Evolutionary conservation across 2,888 invertebrate genomes (phyloP).

Genomic region (Ramazzottius varieornatus): DNA sequence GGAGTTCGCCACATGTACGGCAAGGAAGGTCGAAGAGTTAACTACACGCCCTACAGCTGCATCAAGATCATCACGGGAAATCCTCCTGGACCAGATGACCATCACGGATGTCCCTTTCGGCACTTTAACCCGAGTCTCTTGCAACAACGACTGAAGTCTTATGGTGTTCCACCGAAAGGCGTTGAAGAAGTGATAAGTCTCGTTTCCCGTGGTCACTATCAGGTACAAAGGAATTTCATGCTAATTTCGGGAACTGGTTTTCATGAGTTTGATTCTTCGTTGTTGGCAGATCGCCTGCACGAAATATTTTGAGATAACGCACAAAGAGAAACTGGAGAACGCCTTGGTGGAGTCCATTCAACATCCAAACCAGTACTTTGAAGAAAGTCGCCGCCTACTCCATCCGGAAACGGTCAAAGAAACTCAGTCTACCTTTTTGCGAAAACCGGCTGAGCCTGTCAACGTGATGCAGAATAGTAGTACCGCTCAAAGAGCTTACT

Average conservation of each 20-base stretch:
- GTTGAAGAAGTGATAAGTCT: constrained; percentile 5
- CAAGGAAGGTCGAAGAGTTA: constrained; percentile 64
- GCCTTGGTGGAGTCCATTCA: constrained; percentile 37
- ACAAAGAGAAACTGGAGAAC: constrained; percentile 10
- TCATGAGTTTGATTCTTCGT: too few relatives aligned
- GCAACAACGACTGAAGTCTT: constrained; percentile 40
- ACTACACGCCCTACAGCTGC: constrained; percentile 63
- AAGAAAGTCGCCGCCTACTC: constrained; percentile 34
- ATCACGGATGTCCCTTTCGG: constrained; percentile 70
- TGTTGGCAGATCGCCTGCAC: constrained; percentile 59
- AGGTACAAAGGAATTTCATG: neutral
- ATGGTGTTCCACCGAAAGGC: constrained; percentile 28
- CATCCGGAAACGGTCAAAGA: neutral
- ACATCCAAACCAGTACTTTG: constrained; percentile 77
- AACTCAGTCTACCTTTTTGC: neutral
- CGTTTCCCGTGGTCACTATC: neutral
- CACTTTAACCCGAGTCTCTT: constrained; percentile 45
- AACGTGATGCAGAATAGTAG: too few relatives aligned
- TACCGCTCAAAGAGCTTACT: too few relatives aligned
- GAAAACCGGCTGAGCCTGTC: too few relatives aligned
- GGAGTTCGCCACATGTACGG: constrained; percentile 76
- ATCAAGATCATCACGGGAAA: constrained; percentile 50
- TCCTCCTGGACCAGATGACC: constrained; percentile 42
- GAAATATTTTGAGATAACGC: constrained; percentile 37
- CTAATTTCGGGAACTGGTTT: too few relatives aligned